These are phyloP conservation scores for Sterna hirundo DNA, from an alignment of 2,113 vertebrate genomes.

Conservation along the genomic window DNA sequence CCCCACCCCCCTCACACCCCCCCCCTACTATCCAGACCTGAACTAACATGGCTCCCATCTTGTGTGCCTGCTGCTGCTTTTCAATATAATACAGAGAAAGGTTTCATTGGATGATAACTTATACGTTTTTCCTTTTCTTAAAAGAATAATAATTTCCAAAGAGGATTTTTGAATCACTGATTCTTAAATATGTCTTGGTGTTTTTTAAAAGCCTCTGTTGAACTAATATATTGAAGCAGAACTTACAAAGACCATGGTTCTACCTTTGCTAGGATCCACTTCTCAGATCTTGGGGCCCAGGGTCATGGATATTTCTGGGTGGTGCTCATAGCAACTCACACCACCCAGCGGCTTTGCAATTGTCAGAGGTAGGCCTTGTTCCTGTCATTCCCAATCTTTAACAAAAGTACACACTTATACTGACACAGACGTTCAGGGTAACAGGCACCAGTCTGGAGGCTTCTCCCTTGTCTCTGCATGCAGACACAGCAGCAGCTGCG, in stretches of 20 bases:
- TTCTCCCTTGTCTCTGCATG: background rate
- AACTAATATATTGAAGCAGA: background rate
- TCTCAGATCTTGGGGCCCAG: background rate
- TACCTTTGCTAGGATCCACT: background rate
- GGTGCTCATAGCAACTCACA: fast-evolving
- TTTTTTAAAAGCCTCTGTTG: background rate
- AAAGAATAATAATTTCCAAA: background rate
- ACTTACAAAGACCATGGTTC: fast-evolving
- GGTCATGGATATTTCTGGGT: background rate
- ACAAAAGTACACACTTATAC: fast-evolving
- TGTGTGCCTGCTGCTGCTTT: background rate
- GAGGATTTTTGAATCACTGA: background rate
- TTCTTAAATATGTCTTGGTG: background rate
- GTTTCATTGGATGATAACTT: background rate
- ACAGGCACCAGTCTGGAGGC: background rate
- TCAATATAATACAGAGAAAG: background rate
- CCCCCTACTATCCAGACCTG: background rate
- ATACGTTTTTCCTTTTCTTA: background rate
- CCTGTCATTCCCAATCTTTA: background rate
- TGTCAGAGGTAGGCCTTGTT: background rate
- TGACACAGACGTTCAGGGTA: background rate
- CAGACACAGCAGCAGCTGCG: background rate
- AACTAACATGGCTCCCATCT: background rate
- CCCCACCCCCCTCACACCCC: too few species aligned
- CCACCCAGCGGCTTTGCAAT: background rate